Conservation (phyloP, 2,113 vertebrate species). For the Pangasianodon gigas region DNA sequence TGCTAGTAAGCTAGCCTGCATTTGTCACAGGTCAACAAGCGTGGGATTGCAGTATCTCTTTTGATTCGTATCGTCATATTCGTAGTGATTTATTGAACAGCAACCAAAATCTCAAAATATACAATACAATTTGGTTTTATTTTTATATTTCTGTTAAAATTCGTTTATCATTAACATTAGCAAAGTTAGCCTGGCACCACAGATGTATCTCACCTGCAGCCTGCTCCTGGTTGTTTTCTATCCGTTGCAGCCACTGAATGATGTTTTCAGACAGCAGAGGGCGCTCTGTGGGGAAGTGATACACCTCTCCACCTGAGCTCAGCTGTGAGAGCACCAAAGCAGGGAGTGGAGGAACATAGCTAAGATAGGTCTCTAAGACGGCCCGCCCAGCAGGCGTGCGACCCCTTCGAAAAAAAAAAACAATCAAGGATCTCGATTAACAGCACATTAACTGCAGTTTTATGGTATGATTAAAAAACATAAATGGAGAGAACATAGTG, state of each 20-base stretch:
- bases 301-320: slow-evolving; percentile 75
- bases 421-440: neutral
- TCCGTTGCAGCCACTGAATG: slow-evolving; percentile 82
- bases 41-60: neutral
- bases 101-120: neutral
- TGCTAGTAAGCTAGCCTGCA: neutral
- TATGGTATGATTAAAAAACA: neutral
- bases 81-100: neutral
- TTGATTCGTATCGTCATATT: neutral
- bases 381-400: slow-evolving; percentile 82
- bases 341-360: slow-evolving; percentile 76
- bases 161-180: neutral
- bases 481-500: neutral
- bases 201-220: slow-evolving; percentile 74
- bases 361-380: slow-evolving; percentile 80
- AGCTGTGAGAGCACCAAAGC: slow-evolving; percentile 81
- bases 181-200: neutral
- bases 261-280: slow-evolving; percentile 72
- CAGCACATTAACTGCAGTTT: neutral
- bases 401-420: slow-evolving; percentile 67
- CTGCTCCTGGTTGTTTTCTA: slow-evolving; percentile 65
- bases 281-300: slow-evolving; percentile 79
- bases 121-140: neutral
- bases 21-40: neutral
- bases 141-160: neutral